phyloP scores from a whole-genome alignment of 1,140 invertebrate genomes.

The Heliconius eleuchia region DNA sequence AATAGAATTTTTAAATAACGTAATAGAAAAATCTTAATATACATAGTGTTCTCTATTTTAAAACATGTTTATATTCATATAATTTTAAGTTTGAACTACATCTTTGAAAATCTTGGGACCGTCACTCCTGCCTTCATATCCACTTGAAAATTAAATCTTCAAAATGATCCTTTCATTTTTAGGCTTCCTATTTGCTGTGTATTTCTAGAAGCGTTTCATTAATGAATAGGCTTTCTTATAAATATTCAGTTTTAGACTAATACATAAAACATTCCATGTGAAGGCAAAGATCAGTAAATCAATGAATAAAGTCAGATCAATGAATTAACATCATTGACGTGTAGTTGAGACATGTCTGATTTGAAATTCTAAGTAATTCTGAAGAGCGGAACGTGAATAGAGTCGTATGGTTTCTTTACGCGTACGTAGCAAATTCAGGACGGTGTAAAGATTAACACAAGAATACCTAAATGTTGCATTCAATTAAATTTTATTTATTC shows the following conservation, averaged over 20 bases:
- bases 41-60: too few relatives aligned
- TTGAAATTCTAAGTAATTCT: neutral
- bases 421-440: neutral
- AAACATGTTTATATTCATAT: too few relatives aligned
- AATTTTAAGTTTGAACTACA: too few relatives aligned
- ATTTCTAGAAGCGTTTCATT: conserved; percentile 15
- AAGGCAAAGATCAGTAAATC: neutral
- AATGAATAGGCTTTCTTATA: conserved; percentile 10
- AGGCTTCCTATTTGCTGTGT: conserved; percentile 6
- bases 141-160: conserved; percentile 14
- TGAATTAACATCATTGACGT: neutral
- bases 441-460: neutral
- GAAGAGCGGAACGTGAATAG: neutral
- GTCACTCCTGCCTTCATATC: neutral
- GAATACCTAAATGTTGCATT: neutral
- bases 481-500: too few relatives aligned
- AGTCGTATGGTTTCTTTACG: neutral
- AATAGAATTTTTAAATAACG: too few relatives aligned
- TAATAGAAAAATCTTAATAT: neutral
- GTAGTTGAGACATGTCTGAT: neutral
- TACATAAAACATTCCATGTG: neutral
- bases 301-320: neutral
- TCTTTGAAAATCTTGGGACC: too few relatives aligned
- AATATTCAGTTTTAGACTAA: conserved; percentile 10
- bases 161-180: neutral